Conservation (phyloP, 2,113 vertebrate genomes). For the Pangasianodon hypophthalmus region DNA sequence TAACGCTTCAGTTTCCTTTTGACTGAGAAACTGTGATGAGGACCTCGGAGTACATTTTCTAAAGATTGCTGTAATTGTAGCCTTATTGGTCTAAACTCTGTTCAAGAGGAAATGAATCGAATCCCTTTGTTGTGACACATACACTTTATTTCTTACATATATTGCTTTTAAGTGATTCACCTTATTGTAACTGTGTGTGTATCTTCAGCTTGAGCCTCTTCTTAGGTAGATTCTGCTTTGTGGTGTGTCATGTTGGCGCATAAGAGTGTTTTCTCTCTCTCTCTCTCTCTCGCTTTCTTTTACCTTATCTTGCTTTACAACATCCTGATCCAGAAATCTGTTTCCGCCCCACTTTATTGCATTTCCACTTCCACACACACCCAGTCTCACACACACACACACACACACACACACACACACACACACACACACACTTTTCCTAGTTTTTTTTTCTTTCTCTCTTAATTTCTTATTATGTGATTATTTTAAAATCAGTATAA, state of each 20-base stretch:
- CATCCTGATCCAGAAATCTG: too few species aligned
- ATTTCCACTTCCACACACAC: too few species aligned
- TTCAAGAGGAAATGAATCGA: not conserved
- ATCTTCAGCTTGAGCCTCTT: not conserved
- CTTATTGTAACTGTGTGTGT: not conserved
- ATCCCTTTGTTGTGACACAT: not conserved
- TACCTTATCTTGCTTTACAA: too few species aligned
- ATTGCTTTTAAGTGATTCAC: not conserved
- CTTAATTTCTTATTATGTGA: too few species aligned
- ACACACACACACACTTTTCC: too few species aligned
- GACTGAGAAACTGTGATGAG: not conserved
- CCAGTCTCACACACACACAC: too few species aligned
- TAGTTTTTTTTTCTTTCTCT: too few species aligned
- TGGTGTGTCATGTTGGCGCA: too few species aligned
- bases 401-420: rapidly evolving
- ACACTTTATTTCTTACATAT: not conserved
- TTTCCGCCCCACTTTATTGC: too few species aligned
- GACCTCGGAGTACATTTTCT: not conserved
- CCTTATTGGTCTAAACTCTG: not conserved
- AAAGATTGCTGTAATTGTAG: not conserved
- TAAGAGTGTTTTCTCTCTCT: not conserved
- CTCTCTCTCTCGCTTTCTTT: not conserved
- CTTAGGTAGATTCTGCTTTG: too few species aligned
- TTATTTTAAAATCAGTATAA: too few species aligned
- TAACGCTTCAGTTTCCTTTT: not conserved